These are phyloP conservation scores for Ophion slaviceki DNA, from an alignment of 2,888 invertebrate species.

Conservation along the genomic window DNA sequence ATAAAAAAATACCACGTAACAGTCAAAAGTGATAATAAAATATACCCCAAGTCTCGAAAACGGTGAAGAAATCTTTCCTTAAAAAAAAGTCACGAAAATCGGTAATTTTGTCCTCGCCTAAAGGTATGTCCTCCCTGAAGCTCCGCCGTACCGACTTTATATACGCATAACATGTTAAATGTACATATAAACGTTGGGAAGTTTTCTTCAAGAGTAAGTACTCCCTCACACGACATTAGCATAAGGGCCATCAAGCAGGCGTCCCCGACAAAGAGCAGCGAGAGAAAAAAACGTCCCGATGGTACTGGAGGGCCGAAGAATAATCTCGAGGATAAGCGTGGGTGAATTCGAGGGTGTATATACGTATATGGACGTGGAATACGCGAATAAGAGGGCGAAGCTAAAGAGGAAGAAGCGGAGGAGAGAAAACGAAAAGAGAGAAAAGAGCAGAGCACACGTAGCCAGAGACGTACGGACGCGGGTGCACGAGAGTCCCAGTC, in stretches of 20 bases:
- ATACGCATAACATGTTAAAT: conserved; percentile 1
- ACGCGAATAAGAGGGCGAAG: conserved; percentile 30
- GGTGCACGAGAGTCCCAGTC: conserved; percentile 48
- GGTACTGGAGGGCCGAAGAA: conserved; percentile 42
- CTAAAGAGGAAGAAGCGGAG: conserved; percentile 29
- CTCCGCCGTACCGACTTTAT: not conserved
- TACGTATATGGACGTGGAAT: conserved; percentile 25
- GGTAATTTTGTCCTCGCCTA: no score
- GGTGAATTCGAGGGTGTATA: conserved; percentile 34
- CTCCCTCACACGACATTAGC: conserved; percentile 53
- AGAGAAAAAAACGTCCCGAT: conserved; percentile 22
- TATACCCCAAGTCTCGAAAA: no score
- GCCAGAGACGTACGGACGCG: conserved; percentile 4
- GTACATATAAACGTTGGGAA: conserved; percentile 39
- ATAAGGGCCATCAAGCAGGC: conserved; percentile 47
- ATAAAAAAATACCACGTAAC: no score
- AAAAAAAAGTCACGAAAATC: no score
- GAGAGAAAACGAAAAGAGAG: conserved; percentile 24
- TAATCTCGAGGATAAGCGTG: conserved; percentile 53
- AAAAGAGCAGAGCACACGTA: conserved; percentile 31
- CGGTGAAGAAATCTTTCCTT: no score
- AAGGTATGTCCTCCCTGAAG: no score
- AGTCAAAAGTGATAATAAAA: no score
- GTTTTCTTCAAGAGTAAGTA: conserved; percentile 38
- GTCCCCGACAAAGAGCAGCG: conserved; percentile 35